Evolutionary conservation across 1,140 invertebrate species (phyloP), one percentile per base, ranked within the genome.

Genomic region (Apis florea): DNA sequence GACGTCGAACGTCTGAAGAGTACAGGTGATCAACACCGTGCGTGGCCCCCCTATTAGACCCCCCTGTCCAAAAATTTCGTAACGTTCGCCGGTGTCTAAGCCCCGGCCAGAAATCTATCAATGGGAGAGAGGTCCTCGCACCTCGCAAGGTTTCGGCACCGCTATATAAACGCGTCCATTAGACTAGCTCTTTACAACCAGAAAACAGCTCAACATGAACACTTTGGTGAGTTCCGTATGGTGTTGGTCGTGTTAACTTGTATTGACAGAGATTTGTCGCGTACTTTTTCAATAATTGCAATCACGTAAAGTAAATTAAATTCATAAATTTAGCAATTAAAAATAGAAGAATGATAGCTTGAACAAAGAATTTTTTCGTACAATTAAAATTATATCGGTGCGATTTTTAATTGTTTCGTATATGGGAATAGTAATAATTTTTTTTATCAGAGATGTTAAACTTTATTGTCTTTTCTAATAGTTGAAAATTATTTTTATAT

Each of bases 141-240:
- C 63, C 61, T 78, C 49, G 63, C 73, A 69, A 87, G 83, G 78
- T 88, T 87, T 85, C 73, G 70, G 79, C 66, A 70, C 51, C n/a
- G 40, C 66, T 88, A 88, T 88, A 88, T 87, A 86, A 87, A 88
- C 85, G 83, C 77, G 81, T 53, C 66, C 88, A 67, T 67, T 81
- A 72, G 67, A 72, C 49, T 81, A 64, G 49, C 67, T 78, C 77
- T 74, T 85, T 87, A 88, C 54, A 83, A 88, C 64, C 26, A 61
- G 68, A 85, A 84, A 74, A 85, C 86, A 61, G 63, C 72, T 69
- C 84, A 85, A 49, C 87, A 88, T 88, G 87, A 78, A 88, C 70
- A 21, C 84, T 73, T 83, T 85, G 86, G 87, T 88, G 70, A 88
- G 87, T 88, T 53, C 0, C 31, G 1, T 19, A 6, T 21, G 47